A percentile compares a stretch with the other conserved stretches of the same genome.
phyloP scores from a whole-genome alignment of 2,113 vertebrate genomes.

The Lynx canadensis region DNA sequence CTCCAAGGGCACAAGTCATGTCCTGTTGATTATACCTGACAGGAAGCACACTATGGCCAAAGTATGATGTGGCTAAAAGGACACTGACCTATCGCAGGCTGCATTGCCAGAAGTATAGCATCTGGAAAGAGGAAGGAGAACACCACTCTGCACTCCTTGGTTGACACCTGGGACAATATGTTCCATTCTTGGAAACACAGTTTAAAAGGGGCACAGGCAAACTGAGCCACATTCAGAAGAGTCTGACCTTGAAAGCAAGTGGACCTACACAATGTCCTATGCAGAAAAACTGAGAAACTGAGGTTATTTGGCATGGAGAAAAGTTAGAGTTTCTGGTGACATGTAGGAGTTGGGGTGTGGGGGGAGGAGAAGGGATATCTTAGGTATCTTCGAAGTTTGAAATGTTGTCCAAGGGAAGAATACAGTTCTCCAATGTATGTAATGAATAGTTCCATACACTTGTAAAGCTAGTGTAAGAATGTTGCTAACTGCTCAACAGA shows the following conservation, averaged over 20 bases:
- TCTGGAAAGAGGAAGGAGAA: neutral
- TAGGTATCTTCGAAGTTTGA: neutral
- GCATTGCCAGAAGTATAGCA: neutral
- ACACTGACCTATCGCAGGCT: neutral
- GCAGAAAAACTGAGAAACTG: neutral
- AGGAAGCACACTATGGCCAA: neutral
- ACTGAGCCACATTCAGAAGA: neutral
- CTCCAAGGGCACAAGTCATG: neutral
- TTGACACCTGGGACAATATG: neutral
- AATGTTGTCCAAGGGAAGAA: neutral
- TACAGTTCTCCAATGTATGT: neutral
- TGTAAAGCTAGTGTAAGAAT: neutral
- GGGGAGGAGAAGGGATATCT: neutral
- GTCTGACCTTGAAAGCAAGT: neutral
- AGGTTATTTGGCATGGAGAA: neutral
- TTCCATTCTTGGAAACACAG: neutral
- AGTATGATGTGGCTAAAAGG: neutral
- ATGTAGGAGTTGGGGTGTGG: neutral
- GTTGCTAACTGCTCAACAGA: neutral
- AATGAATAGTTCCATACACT: neutral
- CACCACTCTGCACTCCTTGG: neutral
- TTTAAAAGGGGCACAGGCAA: neutral
- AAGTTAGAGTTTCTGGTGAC: neutral
- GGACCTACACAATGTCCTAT: neutral
- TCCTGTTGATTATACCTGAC: neutral